Percentiles rank a stretch among this genome's conserved stretches.
Conservation (phyloP, 2,888 invertebrate genomes). For the Elgonia sp. region DNA sequence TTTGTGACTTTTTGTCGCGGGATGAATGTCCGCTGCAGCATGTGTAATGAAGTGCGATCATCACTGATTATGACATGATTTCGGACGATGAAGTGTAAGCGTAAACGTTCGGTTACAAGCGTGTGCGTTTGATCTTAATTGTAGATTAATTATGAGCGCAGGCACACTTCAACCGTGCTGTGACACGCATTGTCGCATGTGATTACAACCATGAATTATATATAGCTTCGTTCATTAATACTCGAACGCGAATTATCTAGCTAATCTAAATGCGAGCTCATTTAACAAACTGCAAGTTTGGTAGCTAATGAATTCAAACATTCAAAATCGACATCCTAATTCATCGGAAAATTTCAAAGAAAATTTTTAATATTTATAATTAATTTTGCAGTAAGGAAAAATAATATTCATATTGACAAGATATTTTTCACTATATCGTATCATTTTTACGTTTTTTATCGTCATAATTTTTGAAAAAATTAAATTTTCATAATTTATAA, state of each 20-base stretch:
- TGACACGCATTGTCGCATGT: slow-evolving; percentile 60
- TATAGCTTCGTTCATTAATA: slow-evolving; percentile 61
- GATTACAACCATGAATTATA: slow-evolving; percentile 63
- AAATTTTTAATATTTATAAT: background rate
- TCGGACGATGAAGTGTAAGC: slow-evolving; percentile 44
- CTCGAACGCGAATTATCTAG: slow-evolving; percentile 38
- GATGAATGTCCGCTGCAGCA: slow-evolving; percentile 1
- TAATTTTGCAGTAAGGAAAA: background rate
- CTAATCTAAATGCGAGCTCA: slow-evolving; percentile 12
- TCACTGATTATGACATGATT: slow-evolving; percentile 49
- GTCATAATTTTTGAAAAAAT: too few relatives aligned
- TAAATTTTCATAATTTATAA: too few relatives aligned
- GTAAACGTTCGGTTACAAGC: slow-evolving; percentile 28
- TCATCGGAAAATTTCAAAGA: background rate
- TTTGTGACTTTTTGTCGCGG: background rate
- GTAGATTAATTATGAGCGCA: slow-evolving; percentile 61
- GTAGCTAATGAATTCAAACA: slow-evolving; percentile 3
- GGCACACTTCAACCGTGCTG: slow-evolving; percentile 26
- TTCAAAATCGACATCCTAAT: slow-evolving; percentile 2
- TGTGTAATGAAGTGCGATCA: slow-evolving; percentile 43
- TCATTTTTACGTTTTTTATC: too few relatives aligned
- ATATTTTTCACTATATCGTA: too few relatives aligned
- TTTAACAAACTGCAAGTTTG: background rate
- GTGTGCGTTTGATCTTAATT: slow-evolving; percentile 65
- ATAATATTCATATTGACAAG: too few relatives aligned